Evolutionary conservation across 2,113 vertebrate genomes (phyloP), one percentile per base, ranked within the genome.

Genomic region (Lophochroa leadbeateri): DNA sequence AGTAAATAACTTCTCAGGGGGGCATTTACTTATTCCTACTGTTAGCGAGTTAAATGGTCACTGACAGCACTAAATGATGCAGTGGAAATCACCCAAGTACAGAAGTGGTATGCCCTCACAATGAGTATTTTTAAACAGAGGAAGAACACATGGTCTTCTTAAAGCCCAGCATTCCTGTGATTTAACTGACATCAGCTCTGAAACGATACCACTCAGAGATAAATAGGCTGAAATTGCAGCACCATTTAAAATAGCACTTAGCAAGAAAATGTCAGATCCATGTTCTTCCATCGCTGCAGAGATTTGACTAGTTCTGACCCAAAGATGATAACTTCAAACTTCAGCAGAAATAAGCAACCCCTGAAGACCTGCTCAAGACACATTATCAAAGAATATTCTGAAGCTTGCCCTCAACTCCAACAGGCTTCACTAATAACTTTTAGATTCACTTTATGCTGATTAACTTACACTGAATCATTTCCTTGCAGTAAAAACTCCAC

Each of bases 61-160:
- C 76, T 94, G 92, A 96, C 94, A 96, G 87, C 71, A 88, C n/a
- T 95, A 95, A 96, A 94, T 50, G 65, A 95, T 93, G 91, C 86
- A 92, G 81, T 76, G 75, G 70, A 95, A 96, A 93, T 94, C 80
- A 75, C 50, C 13, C 29, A 65, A 80, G 49, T 68, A 69, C 46
- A 90, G 37, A 55, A 90, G 50, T 60, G 24, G 1, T 33, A 53
- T 68, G 53, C 49, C 49, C 69, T 53, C 49, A 60, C 28, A 94
- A 67, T 55, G 13, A 90, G 46, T 65, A 77, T 74, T 96, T 95
- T 94, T 94, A 86, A 91, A 79, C 53, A 82, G 52, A 74, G 41
- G 39, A 83, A 41, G 19, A 39, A 37, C 37, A 88, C 41, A 24
- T 8, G 9, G 61, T 69, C 44, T 97, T 86, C 82, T 78, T 71